Conservation (phyloP, 1,140 invertebrate species). For the Zaprionus africanus region DNA sequence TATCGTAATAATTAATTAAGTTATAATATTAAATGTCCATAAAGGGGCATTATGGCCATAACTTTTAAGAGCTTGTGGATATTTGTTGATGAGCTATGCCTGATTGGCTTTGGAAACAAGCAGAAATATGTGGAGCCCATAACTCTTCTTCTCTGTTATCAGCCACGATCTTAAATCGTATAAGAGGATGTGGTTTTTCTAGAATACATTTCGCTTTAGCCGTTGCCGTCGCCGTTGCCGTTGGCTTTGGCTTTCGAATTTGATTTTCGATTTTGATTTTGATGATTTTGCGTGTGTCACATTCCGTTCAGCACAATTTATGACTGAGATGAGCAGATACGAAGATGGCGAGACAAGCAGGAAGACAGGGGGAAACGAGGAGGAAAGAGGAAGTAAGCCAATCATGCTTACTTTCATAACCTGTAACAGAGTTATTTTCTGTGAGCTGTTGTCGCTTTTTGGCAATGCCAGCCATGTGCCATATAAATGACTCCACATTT, state of each 20-base stretch:
- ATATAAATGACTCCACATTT: constrained; percentile 79
- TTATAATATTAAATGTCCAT: constrained; percentile 81
- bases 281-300: constrained; percentile 25
- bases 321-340: constrained; percentile 19
- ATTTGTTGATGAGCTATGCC: constrained; percentile 58
- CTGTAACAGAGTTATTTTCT: constrained; percentile 43
- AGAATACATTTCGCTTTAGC: constrained; percentile 8
- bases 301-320: constrained; percentile 51
- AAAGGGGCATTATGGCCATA: constrained; percentile 79
- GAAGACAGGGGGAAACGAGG: neutral
- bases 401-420: constrained; percentile 41
- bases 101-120: constrained; percentile 47
- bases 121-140: constrained; percentile 6
- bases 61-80: constrained; percentile 62
- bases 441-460: constrained; percentile 63
- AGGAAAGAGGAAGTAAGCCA: constrained; percentile 9
- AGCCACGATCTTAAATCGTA: constrained; percentile 32
- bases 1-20: constrained; percentile 80
- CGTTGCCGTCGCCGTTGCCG: neutral
- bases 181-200: constrained; percentile 21
- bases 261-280: constrained; percentile 5
- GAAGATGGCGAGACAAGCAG: neutral
- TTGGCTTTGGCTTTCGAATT: neutral
- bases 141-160: constrained; percentile 5
- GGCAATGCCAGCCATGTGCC: constrained; percentile 68